Evolutionary conservation across 2,888 invertebrate genomes (phyloP), one percentile per base, ranked within the genome.

Genomic region (Silvanus unidentatus): DNA sequence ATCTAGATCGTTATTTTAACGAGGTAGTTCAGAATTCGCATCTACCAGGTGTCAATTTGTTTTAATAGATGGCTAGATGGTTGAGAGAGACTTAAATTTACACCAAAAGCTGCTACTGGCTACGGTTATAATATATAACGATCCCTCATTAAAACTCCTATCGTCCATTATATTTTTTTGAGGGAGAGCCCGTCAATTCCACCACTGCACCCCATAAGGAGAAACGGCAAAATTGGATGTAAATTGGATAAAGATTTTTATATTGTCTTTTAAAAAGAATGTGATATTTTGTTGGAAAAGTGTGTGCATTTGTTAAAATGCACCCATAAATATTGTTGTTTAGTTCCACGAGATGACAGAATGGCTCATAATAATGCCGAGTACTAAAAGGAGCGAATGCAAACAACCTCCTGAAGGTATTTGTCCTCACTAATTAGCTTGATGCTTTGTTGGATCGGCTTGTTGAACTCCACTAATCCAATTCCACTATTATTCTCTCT

Each of bases 41-140:
- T 53, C 58, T 59, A 65, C 68, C 68, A 72, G 70, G 71, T 73
- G 72, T 71, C 72, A 72, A 72, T 72, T 73, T 73, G 71, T 72
- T 71, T 69, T 73, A 72, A 73, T 71, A 69, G 70, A 72, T 72
- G 71, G 70, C 65, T 64, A 55, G 46, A 35, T 16, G 39, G 48
- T 34, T 27, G 29, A 32, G 42, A 45, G 37, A 43, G 40, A 42
- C 16, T 32, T 30, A 14, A 27, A 40, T 39, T 39, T 12, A 27
- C 16, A 50, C 49, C 48, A 12, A 32, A 32, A 32, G 5, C 45
- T 39, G 40, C 43, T 12, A 32, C 44, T 46, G 49, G 22, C 22
- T 22, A 22, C 22, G 22, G 8, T 8, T 22, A n/a, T n/a, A 28
- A 10, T 12, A 32, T 60, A 54, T 59, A 59, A 59, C 59, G 58